Conservation (phyloP, 2,113 vertebrate genomes). For the Garra rufa region DNA sequence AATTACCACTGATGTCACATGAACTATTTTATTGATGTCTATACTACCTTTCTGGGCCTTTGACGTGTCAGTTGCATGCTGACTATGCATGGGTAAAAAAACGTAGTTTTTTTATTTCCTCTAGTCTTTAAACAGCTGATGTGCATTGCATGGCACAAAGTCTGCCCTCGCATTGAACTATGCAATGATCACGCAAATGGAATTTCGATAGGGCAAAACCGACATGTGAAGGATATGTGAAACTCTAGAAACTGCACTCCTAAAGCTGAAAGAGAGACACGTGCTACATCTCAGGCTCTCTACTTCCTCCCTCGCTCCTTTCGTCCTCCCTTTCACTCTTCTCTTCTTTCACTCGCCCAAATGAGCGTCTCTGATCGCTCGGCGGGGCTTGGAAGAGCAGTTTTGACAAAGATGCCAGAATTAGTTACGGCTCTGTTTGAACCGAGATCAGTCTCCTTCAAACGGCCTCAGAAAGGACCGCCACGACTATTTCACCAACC, state of each 20-base stretch:
- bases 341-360: conserved; percentile 14
- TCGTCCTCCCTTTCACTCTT: conserved; percentile 1
- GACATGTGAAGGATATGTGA: conserved; percentile 5
- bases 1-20: no score
- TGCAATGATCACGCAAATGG: background rate
- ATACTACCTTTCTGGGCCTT: no score
- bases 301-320: conserved; percentile 9
- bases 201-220: background rate
- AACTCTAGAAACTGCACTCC: conserved; percentile 29
- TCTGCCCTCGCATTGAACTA: background rate
- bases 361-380: conserved; percentile 14
- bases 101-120: no score
- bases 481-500: conserved; percentile 1
- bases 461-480: background rate
- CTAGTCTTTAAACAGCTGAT: background rate
- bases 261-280: background rate
- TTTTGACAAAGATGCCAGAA: conserved; percentile 42
- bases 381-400: background rate
- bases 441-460: conserved; percentile 9
- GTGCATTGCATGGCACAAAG: background rate
- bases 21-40: no score
- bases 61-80: no score
- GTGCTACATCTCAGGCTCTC: background rate
- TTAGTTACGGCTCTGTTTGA: conserved; percentile 7
- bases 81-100: no score